Conservation (phyloP, 2,113 vertebrate species). For the Scomber japonicus region DNA sequence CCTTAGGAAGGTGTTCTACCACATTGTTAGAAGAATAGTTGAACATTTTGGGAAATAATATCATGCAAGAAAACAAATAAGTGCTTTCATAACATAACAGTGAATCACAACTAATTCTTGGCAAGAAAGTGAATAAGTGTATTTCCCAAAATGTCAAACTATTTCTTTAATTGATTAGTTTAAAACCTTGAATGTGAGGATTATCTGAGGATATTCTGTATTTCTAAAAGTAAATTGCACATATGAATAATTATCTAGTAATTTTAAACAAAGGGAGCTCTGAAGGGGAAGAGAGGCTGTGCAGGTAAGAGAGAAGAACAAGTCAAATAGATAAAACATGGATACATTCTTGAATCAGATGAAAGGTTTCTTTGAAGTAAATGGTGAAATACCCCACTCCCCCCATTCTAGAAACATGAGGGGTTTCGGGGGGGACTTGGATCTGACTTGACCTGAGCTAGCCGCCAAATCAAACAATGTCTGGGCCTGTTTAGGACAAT, state of each 20-base stretch:
- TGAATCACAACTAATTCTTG: too few species aligned
- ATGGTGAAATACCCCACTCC: slow-evolving; percentile 28
- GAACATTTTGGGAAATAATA: background rate
- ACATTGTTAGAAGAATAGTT: background rate
- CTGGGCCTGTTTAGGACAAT: slow-evolving; percentile 58
- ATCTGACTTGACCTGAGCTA: slow-evolving; percentile 43
- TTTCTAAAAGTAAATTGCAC: background rate
- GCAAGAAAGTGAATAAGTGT: too few species aligned
- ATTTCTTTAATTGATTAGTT: background rate
- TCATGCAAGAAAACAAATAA: too few species aligned
- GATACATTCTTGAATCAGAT: slow-evolving; percentile 40
- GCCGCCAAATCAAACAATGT: slow-evolving; percentile 70
- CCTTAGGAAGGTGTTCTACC: background rate
- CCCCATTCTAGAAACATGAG: slow-evolving; percentile 22
- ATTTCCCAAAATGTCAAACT: background rate
- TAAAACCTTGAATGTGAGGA: background rate
- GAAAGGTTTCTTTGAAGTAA: slow-evolving; percentile 58
- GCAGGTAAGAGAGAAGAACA: background rate
- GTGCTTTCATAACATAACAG: too few species aligned
- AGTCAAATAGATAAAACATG: background rate
- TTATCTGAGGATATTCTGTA: background rate
- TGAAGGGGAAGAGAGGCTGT: background rate
- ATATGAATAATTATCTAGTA: background rate
- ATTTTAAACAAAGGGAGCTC: background rate
- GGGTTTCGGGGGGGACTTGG: background rate